These are phyloP conservation scores for Maccullochella peelii DNA, from an alignment of 2,113 vertebrate genomes.

Conservation along the genomic window DNA sequence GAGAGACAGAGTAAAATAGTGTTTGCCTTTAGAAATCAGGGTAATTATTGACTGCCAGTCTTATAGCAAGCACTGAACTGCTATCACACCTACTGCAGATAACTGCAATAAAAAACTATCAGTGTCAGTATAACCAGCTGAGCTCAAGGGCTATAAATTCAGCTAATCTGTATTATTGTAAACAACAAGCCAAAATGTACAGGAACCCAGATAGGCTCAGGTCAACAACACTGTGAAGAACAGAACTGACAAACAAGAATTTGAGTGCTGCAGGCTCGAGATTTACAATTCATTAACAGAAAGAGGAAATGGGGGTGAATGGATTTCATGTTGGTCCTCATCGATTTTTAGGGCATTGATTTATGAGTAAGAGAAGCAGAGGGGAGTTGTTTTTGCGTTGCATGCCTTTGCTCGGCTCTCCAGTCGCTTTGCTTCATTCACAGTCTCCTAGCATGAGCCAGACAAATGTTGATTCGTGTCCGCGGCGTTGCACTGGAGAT, in stretches of 20 bases:
- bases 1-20: conserved; percentile 20
- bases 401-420: conserved; percentile 21
- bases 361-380: conserved; percentile 41
- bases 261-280: conserved; percentile 18
- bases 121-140: conserved; percentile 20
- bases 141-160: conserved; percentile 54
- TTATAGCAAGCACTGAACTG: conserved; percentile 49
- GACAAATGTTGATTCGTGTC: conserved; percentile 53
- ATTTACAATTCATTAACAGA: conserved; percentile 69
- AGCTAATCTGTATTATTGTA: conserved; percentile 16
- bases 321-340: conserved; percentile 49
- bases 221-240: conserved; percentile 52
- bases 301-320: conserved; percentile 62
- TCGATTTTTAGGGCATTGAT: conserved; percentile 61
- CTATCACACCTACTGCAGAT: conserved; percentile 53
- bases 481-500: conserved; percentile 28
- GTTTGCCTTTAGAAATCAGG: conserved; percentile 60
- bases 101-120: conserved; percentile 66
- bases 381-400: conserved; percentile 4
- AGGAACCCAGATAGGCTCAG: conserved; percentile 15
- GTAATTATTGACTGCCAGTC: conserved; percentile 68
- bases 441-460: conserved; percentile 1
- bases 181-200: conserved; percentile 8
- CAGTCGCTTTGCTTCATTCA: conserved; percentile 29
- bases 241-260: conserved; percentile 8